Conservation (phyloP, 1,140 invertebrate species). For the Campoletis sonorensis region DNA sequence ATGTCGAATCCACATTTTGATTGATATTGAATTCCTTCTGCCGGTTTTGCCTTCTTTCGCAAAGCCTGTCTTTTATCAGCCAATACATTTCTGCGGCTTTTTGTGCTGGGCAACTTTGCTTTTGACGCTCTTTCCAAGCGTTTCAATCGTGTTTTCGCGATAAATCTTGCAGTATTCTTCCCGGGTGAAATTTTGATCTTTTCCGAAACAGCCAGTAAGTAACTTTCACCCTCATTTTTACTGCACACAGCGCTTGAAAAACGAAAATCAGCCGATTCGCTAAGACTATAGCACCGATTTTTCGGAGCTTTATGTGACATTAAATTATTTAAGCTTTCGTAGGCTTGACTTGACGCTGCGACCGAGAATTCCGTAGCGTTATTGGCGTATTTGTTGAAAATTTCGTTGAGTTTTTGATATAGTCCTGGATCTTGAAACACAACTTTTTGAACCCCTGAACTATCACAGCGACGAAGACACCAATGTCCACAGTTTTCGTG, state of each 20-base stretch:
- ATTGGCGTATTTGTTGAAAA: constrained; percentile 56
- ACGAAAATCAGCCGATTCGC: constrained; percentile 53
- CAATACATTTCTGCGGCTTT: constrained; percentile 2
- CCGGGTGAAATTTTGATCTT: constrained; percentile 39
- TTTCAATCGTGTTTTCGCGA: background rate
- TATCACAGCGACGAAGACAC: constrained; percentile 1
- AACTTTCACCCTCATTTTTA: constrained; percentile 54
- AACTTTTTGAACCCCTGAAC: constrained; percentile 39
- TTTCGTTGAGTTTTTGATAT: constrained; percentile 45
- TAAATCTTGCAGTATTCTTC: constrained; percentile 43
- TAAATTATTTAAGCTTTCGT: constrained; percentile 58
- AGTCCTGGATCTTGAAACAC: constrained; percentile 49
- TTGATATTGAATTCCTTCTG: constrained; percentile 30
- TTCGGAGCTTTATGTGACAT: constrained; percentile 56
- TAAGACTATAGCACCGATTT: constrained; percentile 54
- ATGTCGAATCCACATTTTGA: constrained; percentile 22
- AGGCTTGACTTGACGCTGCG: constrained; percentile 58
- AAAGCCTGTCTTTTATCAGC: constrained; percentile 25
- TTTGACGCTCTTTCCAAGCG: constrained; percentile 2
- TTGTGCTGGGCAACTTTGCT: constrained; percentile 27
- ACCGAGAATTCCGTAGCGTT: constrained; percentile 55
- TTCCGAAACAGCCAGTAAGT: constrained; percentile 36
- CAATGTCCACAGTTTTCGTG: constrained; percentile 38
- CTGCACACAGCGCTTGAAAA: constrained; percentile 49
- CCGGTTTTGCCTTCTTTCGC: background rate